phyloP scores from a whole-genome alignment of 2,113 vertebrate species.

The Nansenia antarctica region DNA sequence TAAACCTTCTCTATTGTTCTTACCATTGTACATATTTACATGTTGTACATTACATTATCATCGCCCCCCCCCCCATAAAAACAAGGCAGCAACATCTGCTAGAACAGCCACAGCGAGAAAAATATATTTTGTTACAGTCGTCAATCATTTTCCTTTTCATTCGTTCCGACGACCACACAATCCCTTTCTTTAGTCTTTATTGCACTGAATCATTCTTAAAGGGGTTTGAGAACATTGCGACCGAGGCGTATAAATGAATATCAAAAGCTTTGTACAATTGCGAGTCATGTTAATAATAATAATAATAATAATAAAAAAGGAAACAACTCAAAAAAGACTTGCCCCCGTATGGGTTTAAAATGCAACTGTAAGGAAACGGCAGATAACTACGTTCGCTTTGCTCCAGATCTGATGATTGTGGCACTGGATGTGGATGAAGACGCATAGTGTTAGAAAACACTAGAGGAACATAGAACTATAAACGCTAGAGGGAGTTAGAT shows the following conservation, averaged over 20 bases:
- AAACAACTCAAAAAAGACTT: constrained; percentile 12
- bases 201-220: constrained; percentile 48
- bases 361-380: constrained; percentile 22
- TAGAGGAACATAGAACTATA: no score
- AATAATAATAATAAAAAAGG: constrained; percentile 51
- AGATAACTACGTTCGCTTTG: constrained; percentile 10
- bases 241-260: constrained; percentile 60
- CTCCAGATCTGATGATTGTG: no score
- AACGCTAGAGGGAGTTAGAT: no score
- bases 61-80: constrained; percentile 43
- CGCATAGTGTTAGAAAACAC: no score
- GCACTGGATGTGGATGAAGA: no score
- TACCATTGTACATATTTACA: constrained; percentile 83
- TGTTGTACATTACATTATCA: constrained; percentile 59
- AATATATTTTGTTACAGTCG: constrained; percentile 27
- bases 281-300: constrained; percentile 18
- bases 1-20: constrained; percentile 7
- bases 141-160: constrained; percentile 23
- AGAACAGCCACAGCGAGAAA: constrained; percentile 35
- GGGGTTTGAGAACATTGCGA: constrained; percentile 62
- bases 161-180: neutral
- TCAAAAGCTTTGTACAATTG: constrained; percentile 52
- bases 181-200: constrained; percentile 37
- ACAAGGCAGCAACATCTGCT: constrained; percentile 57
- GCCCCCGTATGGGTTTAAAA: constrained; percentile 12